phyloP scores from a whole-genome alignment of 2,797 vertebrate species.

The Buceros bicornis region DNA sequence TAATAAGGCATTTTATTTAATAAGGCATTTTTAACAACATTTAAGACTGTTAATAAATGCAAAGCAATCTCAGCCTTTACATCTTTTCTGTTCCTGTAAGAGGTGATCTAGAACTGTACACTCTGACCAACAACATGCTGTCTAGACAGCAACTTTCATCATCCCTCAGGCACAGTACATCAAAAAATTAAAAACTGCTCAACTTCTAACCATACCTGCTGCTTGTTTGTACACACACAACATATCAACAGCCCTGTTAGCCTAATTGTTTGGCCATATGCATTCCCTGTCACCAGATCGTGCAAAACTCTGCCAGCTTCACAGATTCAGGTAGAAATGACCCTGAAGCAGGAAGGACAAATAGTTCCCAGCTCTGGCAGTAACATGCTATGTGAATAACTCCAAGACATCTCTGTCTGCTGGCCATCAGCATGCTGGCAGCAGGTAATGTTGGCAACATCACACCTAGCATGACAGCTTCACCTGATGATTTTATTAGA shows the following conservation, averaged over 20 bases:
- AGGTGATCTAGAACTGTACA: background rate
- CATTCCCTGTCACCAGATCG: background rate
- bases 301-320: background rate
- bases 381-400: fast-evolving
- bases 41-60: background rate
- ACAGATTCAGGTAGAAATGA: background rate
- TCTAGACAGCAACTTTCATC: background rate
- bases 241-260: background rate
- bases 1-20: background rate
- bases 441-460: background rate
- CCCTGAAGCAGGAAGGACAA: background rate
- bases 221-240: background rate
- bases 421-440: background rate
- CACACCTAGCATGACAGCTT: background rate
- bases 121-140: background rate
- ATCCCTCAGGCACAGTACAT: background rate
- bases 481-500: background rate
- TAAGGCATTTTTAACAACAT: background rate
- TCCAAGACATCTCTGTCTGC: background rate
- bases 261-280: fast-evolving
- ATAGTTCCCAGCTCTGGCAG: background rate
- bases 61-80: background rate
- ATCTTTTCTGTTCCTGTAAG: background rate
- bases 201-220: background rate
- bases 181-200: background rate